Base-by-base conservation (phyloP, 2,113 vertebrate genomes). In the Forbesichthys papilliferus region DNA sequence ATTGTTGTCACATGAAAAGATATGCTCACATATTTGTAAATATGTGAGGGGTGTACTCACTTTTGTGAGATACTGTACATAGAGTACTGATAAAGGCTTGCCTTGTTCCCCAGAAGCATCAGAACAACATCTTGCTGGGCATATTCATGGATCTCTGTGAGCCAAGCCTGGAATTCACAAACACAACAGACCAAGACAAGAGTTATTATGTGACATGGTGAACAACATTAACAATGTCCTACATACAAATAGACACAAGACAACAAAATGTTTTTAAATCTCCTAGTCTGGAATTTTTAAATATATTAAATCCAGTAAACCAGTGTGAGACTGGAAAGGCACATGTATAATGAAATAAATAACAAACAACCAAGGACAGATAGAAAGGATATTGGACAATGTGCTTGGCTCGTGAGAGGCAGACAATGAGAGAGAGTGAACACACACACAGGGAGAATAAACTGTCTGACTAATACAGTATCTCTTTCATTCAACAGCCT, bases 41-140 rank as follows among this genome's bases (percentile, higher is more conserved):
- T 16, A 16, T 16, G 16, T 16, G 16, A 16, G 16, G 16, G 16
- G 16, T 16, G 16, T 16, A 16, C 16, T 16, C 16, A 16, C 16
- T 16, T 16, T 16, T 16, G 16, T 16, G 16, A 16, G 16, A 16
- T 16, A 7, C 36, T 16, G 16, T 16, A 16, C 16, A 42, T 5
- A 42, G 4, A 42, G 36, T 16, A 59, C 68, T 27, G 70, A 68
- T 14, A 58, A 81, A 0, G 8, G 10, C 93, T 92, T 86, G 93
- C 96, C 96, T 98, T 98, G 88, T 97, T 98, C 54, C 95, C 96
- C 76, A 98, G 91, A 42, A 98, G 86, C 96, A 98, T 97, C 75
- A 98, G 93, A 49, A 96, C 96, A 84, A 94, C 95, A 0, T 96
- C 89, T 64, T 93, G 92, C 80, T 97, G 95, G 14, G 96, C 94